Percentiles rank a stretch among this genome's conserved stretches.
Evolutionary conservation across 1,140 invertebrate genomes (phyloP).

Genomic region (Penaeus japonicus): DNA sequence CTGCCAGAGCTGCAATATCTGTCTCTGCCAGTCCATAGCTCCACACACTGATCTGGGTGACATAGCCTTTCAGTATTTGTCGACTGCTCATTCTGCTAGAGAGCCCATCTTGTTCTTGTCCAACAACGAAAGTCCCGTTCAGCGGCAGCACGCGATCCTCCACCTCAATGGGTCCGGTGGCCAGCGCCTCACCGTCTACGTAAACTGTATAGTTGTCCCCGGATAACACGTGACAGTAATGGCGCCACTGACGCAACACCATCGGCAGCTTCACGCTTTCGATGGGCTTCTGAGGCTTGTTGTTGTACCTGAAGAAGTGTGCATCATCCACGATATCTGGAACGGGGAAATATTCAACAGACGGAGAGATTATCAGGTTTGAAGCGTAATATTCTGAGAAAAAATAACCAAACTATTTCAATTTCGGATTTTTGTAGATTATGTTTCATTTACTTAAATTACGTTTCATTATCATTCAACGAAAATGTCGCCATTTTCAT

Average conservation of each 20-base stretch:
- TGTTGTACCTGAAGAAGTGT: constrained; percentile 19
- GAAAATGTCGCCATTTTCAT: no score
- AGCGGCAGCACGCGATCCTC: background rate
- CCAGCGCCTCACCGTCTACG: background rate
- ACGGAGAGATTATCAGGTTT: no score
- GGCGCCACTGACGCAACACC: constrained; percentile 2
- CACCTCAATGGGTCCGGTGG: background rate
- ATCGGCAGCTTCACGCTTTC: background rate
- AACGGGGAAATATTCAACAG: background rate
- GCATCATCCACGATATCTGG: constrained; percentile 1
- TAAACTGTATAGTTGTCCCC: constrained; percentile 18
- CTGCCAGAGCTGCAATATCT: background rate
- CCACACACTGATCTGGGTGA: background rate
- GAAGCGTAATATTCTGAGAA: no score
- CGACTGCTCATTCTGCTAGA: background rate
- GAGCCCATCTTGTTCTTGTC: constrained; percentile 14
- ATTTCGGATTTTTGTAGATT: no score
- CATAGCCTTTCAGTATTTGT: constrained; percentile 16
- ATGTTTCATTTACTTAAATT: no score
- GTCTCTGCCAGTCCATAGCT: background rate
- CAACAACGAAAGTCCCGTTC: background rate
- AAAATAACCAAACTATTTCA: no score
- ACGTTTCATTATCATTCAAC: no score
- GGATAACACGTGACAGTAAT: constrained; percentile 24
- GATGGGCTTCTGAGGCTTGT: background rate